phyloP scores from a whole-genome alignment of 2,888 invertebrate species.

The Cryptocephalus moraei region DNA sequence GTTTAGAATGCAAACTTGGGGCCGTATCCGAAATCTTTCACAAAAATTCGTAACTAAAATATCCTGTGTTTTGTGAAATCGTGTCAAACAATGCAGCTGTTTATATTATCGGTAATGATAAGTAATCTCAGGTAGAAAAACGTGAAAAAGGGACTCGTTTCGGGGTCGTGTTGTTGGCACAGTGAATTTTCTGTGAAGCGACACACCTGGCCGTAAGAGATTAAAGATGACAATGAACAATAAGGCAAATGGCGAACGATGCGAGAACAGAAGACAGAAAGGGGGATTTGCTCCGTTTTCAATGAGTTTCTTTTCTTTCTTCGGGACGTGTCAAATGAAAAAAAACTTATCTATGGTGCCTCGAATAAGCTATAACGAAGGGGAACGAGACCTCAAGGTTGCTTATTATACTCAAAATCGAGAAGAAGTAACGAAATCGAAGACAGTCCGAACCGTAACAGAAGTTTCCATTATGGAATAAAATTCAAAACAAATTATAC shows the following conservation, averaged over 20 bases:
- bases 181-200: slow-evolving; percentile 19
- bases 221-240: slow-evolving; percentile 20
- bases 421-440: too few relatives aligned
- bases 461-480: too few relatives aligned
- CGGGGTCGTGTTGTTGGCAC: slow-evolving; percentile 6
- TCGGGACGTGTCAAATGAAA: too few relatives aligned
- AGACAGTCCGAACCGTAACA: too few relatives aligned
- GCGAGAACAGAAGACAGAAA: not conserved
- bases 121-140: slow-evolving; percentile 29
- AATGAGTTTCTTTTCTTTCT: too few relatives aligned
- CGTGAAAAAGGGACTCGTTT: slow-evolving; percentile 12
- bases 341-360: too few relatives aligned
- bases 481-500: too few relatives aligned
- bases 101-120: slow-evolving; percentile 30
- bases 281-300: too few relatives aligned
- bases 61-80: slow-evolving; percentile 22
- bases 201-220: slow-evolving; percentile 5
- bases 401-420: too few relatives aligned
- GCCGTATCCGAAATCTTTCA: not conserved
- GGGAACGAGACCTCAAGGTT: too few relatives aligned
- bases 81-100: slow-evolving; percentile 31
- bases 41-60: slow-evolving; percentile 19
- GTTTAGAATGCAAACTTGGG: too few relatives aligned
- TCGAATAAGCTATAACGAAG: too few relatives aligned
- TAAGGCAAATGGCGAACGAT: slow-evolving; percentile 11